phyloP scores from a whole-genome alignment of 1,140 invertebrate genomes.

The Drosophila lacteicornis region DNA sequence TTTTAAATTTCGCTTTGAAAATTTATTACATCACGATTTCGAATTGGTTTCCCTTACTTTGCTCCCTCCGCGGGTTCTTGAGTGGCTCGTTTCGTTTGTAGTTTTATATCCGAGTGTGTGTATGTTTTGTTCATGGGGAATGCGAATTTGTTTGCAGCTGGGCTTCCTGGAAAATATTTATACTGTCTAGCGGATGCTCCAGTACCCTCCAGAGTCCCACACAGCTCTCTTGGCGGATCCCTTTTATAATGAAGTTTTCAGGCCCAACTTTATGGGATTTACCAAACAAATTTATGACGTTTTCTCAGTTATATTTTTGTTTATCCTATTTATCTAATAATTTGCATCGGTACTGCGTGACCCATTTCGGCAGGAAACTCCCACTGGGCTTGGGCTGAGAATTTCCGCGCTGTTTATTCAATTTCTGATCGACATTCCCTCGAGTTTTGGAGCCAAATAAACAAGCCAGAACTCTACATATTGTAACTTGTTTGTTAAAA shows the following conservation, averaged over 20 bases:
- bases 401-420: conserved; percentile 3
- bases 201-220: conserved; percentile 12
- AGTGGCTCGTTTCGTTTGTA: conserved; percentile 38
- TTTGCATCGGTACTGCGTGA: conserved; percentile 26
- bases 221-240: conserved; percentile 24
- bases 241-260: conserved; percentile 70
- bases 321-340: conserved; percentile 27
- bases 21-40: conserved; percentile 79
- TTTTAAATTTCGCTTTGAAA: conserved; percentile 49
- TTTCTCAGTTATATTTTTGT: conserved; percentile 28
- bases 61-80: conserved; percentile 52
- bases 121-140: conserved; percentile 15
- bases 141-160: conserved; percentile 75
- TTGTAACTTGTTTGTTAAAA: conserved; percentile 67
- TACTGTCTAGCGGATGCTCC: conserved; percentile 59
- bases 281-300: conserved; percentile 62
- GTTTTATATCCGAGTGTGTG: conserved; percentile 23
- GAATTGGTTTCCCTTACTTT: conserved; percentile 37
- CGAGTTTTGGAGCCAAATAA: conserved; percentile 46
- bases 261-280: conserved; percentile 66
- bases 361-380: conserved; percentile 24
- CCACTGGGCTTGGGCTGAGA: conserved; percentile 27
- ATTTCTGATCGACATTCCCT: conserved; percentile 17
- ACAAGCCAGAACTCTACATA: conserved; percentile 47
- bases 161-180: conserved; percentile 78